phyloP scores from a whole-genome alignment of 2,888 invertebrate genomes.

The Sarcophaga subvicina region DNA sequence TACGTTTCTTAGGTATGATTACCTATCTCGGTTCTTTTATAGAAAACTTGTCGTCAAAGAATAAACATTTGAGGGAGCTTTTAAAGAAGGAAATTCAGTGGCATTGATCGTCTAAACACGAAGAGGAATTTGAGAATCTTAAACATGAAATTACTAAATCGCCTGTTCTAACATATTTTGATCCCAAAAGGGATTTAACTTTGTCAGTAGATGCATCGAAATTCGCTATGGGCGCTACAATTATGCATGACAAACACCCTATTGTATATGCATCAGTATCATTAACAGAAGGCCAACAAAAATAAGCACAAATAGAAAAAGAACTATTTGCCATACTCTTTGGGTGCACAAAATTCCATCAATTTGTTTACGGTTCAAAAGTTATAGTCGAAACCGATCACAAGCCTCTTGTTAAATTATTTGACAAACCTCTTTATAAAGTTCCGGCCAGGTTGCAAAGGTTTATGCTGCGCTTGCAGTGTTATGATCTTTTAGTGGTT shows the following conservation, averaged over 20 bases:
- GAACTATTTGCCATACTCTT: slow-evolving; percentile 14
- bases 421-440: not conserved
- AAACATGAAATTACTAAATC: slow-evolving; percentile 38
- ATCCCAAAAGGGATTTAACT: not conserved
- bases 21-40: too few species aligned
- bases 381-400: slow-evolving; percentile 19
- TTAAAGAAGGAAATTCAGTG: too few species aligned
- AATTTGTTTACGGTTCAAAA: slow-evolving; percentile 13
- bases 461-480: not conserved
- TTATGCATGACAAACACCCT: slow-evolving; percentile 26
- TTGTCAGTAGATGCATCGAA: slow-evolving; percentile 29
- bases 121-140: slow-evolving; percentile 43
- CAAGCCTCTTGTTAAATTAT: not conserved
- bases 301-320: slow-evolving; percentile 29
- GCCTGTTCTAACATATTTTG: slow-evolving; percentile 22
- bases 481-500: not conserved
- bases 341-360: slow-evolving; percentile 20
- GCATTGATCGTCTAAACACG: not conserved
- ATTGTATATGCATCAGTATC: slow-evolving; percentile 23
- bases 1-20: too few species aligned
- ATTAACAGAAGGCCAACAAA: not conserved
- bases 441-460: not conserved
- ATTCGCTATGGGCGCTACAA: slow-evolving; percentile 21
- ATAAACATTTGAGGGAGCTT: too few species aligned
- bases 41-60: too few species aligned